Percentiles rank a stretch among this genome's conserved stretches.
Evolutionary conservation across 2,888 invertebrate genomes (phyloP).

Genomic region (Pachydiplax longipennis): DNA sequence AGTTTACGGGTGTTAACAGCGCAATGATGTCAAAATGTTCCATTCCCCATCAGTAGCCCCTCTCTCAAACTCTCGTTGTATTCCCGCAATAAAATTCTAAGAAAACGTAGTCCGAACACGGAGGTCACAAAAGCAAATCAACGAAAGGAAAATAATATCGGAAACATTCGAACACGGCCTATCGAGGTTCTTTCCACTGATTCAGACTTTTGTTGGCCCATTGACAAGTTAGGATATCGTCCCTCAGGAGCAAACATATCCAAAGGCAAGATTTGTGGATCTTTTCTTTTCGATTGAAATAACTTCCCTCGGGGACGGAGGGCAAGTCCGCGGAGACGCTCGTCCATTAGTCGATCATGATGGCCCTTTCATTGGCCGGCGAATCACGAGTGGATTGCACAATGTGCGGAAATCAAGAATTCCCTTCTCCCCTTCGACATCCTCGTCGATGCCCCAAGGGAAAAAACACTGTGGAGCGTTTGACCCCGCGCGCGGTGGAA

Average conservation of each 20-base stretch:
- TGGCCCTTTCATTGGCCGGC: slow-evolving; percentile 24
- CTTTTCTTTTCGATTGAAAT: background rate
- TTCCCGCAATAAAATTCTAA: no score
- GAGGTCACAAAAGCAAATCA: no score
- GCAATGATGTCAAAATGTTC: no score
- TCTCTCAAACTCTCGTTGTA: no score
- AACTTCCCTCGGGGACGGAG: background rate
- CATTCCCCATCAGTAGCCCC: no score
- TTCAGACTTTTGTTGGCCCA: background rate
- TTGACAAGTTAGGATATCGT: background rate
- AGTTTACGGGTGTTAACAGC: no score
- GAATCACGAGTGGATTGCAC: slow-evolving; percentile 11
- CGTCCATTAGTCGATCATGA: background rate
- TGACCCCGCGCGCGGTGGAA: background rate
- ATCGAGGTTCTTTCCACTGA: background rate
- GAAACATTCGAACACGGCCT: background rate
- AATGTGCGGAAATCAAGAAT: slow-evolving; percentile 16
- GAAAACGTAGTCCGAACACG: no score
- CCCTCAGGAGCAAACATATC: background rate
- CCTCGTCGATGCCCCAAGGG: background rate
- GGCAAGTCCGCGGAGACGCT: background rate
- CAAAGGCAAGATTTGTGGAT: background rate
- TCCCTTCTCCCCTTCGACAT: background rate
- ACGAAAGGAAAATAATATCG: background rate
- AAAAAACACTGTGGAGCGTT: background rate